These are phyloP conservation scores for Palaemon carinicauda DNA, from an alignment of 1,140 invertebrate species.

Conservation along the genomic window DNA sequence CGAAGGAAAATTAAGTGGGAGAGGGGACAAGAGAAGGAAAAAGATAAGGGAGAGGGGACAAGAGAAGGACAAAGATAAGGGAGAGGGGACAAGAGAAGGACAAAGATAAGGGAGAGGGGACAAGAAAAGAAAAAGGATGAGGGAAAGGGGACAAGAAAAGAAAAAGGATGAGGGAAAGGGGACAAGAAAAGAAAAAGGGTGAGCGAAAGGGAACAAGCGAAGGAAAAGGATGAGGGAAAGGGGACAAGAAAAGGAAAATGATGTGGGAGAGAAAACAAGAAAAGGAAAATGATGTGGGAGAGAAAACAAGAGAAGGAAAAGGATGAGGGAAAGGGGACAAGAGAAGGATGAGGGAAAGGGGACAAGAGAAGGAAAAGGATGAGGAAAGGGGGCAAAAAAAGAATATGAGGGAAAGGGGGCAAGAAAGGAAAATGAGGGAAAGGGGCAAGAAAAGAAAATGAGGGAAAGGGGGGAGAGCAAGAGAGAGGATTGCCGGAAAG, in stretches of 20 bases:
- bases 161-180: neutral
- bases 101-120: neutral
- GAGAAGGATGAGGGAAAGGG: neutral
- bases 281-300: neutral
- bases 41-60: neutral
- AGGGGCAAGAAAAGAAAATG: neutral
- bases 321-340: neutral
- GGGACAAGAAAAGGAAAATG: neutral
- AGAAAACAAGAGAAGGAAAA: neutral
- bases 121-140: neutral
- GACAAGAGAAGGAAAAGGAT: neutral
- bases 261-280: neutral
- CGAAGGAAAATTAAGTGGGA: neutral
- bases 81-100: no score
- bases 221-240: neutral
- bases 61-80: neutral
- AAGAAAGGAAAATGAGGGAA: neutral
- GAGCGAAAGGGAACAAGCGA: neutral
- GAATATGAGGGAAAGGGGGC: no score
- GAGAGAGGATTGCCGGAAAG: no score
- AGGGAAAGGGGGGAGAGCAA: no score
- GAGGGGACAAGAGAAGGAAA: no score
- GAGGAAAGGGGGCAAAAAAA: neutral
- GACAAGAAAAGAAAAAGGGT: neutral
- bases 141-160: neutral